These are phyloP conservation scores for Tiliacea aurago DNA, from an alignment of 2,888 invertebrate species.

Conservation along the genomic window DNA sequence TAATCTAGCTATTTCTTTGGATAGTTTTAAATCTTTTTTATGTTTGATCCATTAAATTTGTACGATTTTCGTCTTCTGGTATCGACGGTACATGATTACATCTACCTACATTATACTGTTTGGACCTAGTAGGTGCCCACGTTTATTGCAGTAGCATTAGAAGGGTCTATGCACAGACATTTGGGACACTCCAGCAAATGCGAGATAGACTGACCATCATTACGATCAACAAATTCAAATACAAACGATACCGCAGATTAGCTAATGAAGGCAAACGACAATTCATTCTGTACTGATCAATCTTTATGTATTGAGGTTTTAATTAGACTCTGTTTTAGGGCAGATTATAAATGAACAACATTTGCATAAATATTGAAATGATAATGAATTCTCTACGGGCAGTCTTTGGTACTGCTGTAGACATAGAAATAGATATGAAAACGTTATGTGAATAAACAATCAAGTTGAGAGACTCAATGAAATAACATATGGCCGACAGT, in stretches of 20 bases:
- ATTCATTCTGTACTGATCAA: slow-evolving; percentile 23
- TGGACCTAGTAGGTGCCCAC: background rate
- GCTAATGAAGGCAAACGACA: slow-evolving; percentile 40
- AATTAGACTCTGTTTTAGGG: slow-evolving; percentile 58
- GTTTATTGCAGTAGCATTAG: background rate
- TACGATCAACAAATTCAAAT: slow-evolving; percentile 5
- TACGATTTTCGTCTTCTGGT: background rate
- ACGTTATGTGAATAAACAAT: slow-evolving; percentile 52
- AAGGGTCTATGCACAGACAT: background rate
- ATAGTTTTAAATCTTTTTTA: background rate
- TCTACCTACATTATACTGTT: background rate
- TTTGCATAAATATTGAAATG: slow-evolving; percentile 68
- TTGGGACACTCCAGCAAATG: background rate
- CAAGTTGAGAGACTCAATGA: slow-evolving; percentile 46
- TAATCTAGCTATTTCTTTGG: background rate
- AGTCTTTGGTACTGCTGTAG: slow-evolving; percentile 40
- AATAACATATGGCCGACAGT: slow-evolving; percentile 56
- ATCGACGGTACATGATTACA: background rate
- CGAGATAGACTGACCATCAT: background rate
- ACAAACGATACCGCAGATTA: background rate
- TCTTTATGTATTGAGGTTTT: slow-evolving; percentile 54
- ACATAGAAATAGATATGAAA: slow-evolving; percentile 50
- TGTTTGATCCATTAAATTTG: slow-evolving; percentile 1
- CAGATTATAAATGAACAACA: slow-evolving; percentile 50
- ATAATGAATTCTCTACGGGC: slow-evolving; percentile 66